Percentiles rank a stretch among this genome's conserved stretches.
phyloP scores from a whole-genome alignment of 2,113 vertebrate species.

The Rhinoderma darwinii region DNA sequence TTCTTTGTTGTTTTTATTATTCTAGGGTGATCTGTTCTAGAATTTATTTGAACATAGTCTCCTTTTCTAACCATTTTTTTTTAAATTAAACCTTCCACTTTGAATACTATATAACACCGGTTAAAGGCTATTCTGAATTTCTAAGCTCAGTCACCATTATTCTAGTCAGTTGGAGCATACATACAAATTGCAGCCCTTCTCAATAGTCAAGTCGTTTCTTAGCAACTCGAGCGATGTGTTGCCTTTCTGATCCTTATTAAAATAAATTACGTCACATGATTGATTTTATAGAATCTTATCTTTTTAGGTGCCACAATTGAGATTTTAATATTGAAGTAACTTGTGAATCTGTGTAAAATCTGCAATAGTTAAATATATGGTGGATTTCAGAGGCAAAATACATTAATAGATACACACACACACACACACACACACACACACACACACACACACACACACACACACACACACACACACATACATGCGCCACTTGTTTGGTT shows the following conservation, averaged over 20 bases:
- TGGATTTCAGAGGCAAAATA: not conserved
- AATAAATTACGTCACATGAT: constrained; percentile 31
- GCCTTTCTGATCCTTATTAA: constrained; percentile 1
- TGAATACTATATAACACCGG: not conserved
- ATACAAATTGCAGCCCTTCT: constrained; percentile 30
- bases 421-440: too few relatives aligned
- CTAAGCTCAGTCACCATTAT: not conserved
- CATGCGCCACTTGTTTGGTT: not conserved
- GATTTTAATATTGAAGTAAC: not conserved
- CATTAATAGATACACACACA: too few relatives aligned
- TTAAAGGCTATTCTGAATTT: not conserved
- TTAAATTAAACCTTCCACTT: not conserved
- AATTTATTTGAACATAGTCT: not conserved
- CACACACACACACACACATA: too few relatives aligned
- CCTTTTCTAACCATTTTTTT: not conserved
- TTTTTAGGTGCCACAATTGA: not conserved
- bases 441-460: too few relatives aligned
- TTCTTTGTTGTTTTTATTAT: not conserved
- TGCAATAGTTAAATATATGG: not conserved
- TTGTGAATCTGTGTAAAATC: not conserved
- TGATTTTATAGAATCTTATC: not conserved
- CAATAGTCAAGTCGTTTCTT: constrained; percentile 41
- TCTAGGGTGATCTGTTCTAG: not conserved
- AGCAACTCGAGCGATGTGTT: constrained; percentile 52
- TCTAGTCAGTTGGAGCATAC: constrained; percentile 1